phyloP scores from a whole-genome alignment of 2,888 invertebrate species.

The Cepaea hortensis region DNA sequence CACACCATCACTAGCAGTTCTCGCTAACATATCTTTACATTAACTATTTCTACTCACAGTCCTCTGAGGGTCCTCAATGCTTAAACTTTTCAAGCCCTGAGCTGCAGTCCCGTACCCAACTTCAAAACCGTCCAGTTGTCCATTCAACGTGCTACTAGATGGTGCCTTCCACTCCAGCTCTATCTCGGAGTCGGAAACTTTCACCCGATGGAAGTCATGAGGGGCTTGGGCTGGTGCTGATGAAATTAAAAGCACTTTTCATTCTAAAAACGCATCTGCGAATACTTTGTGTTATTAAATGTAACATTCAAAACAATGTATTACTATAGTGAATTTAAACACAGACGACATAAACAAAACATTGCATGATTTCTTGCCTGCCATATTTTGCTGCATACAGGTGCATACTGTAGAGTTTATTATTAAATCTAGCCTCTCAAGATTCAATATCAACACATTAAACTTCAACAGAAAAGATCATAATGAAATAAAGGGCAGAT shows the following conservation, averaged over 20 bases:
- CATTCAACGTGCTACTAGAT: slow-evolving; percentile 80
- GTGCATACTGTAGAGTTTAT: too few species aligned
- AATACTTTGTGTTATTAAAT: too few species aligned
- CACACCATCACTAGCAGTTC: not conserved
- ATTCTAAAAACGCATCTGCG: too few species aligned
- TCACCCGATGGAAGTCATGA: slow-evolving; percentile 87
- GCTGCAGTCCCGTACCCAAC: slow-evolving; percentile 58
- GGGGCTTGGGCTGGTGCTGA: slow-evolving; percentile 93
- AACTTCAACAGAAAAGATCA: too few species aligned
- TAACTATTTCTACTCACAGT: slow-evolving; percentile 48
- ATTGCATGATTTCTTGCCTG: too few species aligned
- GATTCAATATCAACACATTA: too few species aligned
- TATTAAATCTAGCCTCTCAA: too few species aligned
- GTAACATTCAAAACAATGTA: too few species aligned
- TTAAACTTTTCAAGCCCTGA: slow-evolving; percentile 45
- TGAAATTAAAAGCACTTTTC: not conserved
- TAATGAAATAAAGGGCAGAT: too few species aligned
- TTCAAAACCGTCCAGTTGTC: slow-evolving; percentile 85
- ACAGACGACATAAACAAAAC: too few species aligned
- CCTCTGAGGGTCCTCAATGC: slow-evolving; percentile 48
- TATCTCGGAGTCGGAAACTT: slow-evolving; percentile 84
- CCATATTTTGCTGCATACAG: too few species aligned
- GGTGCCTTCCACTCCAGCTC: slow-evolving; percentile 86
- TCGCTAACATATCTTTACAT: not conserved
- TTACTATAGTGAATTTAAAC: too few species aligned